Percentiles rank a stretch among this genome's conserved stretches.
phyloP scores from a whole-genome alignment of 2,113 vertebrate genomes.

The human region GRCh38 chr13:108081501-108082000 shows the following conservation, averaged over 20 bases:
- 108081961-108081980: background rate
- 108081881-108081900: background rate
- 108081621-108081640: background rate
- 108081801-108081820: background rate
- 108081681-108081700: background rate
- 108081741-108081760: background rate
- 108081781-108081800: background rate
- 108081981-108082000: background rate
- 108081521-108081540: background rate
- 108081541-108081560: background rate
- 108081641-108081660: background rate
- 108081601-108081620: background rate
- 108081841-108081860: background rate
- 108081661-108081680: background rate
- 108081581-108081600: background rate
- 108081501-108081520: background rate
- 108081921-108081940: background rate
- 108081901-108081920: background rate
- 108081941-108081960: background rate
- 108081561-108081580: background rate
- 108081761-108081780: background rate
- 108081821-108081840: background rate
- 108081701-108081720: background rate
- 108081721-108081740: background rate
- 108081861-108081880: background rate